Percentiles rank a stretch among this genome's conserved stretches.
Evolutionary conservation across 2,113 vertebrate genomes (phyloP).

Genomic region (Columbina picui): DNA sequence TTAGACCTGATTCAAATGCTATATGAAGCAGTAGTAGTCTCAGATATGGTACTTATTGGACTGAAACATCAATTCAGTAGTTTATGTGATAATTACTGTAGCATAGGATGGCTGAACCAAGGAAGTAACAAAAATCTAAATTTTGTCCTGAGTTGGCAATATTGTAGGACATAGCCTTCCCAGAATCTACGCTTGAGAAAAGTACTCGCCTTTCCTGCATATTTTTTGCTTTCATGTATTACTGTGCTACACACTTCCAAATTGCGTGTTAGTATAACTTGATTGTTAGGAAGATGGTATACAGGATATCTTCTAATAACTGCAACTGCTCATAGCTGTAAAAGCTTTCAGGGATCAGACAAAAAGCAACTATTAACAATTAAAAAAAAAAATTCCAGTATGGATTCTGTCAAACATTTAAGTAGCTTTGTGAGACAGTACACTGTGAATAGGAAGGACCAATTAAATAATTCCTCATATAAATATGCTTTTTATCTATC

Average conservation of each 20-base stretch:
- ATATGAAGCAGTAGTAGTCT: neutral
- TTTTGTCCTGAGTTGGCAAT: neutral
- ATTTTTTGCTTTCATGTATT: rapidly evolving
- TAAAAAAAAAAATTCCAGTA: neutral
- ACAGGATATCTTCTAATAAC: neutral
- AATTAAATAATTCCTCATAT: neutral
- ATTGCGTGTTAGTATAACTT: neutral
- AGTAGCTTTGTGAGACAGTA: neutral
- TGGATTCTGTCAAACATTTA: neutral
- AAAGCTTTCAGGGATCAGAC: neutral
- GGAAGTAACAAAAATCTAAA: neutral
- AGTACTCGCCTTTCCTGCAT: rapidly evolving
- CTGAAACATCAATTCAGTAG: neutral
- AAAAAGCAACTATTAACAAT: neutral
- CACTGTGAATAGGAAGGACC: neutral
- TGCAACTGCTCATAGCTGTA: neutral
- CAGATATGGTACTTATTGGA: neutral
- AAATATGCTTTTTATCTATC: neutral
- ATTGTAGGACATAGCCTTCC: neutral
- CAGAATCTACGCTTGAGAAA: neutral
- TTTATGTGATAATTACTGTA: neutral
- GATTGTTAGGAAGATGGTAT: neutral
- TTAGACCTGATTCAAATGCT: neutral
- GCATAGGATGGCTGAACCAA: neutral
- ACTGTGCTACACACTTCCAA: neutral